Conservation (phyloP, 92 coral and sea anemone species). For the Parazoanthus swiftii region DNA sequence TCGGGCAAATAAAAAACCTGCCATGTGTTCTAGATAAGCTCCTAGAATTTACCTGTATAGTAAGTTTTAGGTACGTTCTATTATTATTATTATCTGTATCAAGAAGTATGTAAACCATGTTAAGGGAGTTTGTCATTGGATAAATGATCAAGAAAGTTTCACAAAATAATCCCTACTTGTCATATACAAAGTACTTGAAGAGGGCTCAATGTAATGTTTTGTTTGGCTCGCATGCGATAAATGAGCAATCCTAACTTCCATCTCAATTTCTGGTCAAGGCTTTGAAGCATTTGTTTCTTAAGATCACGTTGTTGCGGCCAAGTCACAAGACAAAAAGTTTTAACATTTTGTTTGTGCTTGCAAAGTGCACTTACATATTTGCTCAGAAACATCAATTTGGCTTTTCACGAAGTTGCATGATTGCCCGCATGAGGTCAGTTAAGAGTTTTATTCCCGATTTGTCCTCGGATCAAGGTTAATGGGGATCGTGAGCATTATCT, state of each 20-base stretch:
- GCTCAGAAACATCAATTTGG: neutral
- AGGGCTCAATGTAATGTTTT: neutral
- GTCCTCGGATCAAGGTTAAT: neutral
- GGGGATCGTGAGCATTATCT: neutral
- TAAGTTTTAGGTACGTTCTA: too few species aligned
- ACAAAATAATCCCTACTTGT: neutral
- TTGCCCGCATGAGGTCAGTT: neutral
- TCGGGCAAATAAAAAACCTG: too few species aligned
- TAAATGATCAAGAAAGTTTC: constrained; percentile 12
- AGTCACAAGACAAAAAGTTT: neutral
- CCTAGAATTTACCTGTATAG: too few species aligned
- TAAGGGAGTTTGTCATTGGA: neutral
- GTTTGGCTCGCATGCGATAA: neutral
- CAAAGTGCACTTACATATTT: too few species aligned
- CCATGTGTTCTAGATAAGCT: too few species aligned
- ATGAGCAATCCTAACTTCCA: neutral
- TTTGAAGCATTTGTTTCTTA: neutral
- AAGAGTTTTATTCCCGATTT: neutral
- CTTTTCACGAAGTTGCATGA: neutral
- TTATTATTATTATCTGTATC: neutral
- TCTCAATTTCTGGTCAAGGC: neutral
- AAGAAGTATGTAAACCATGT: neutral
- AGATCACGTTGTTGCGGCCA: neutral
- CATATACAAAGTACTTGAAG: neutral
- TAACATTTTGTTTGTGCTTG: too few species aligned